Conservation (phyloP, 1,140 invertebrate genomes). For the Ceratosolen solmsi region DNA sequence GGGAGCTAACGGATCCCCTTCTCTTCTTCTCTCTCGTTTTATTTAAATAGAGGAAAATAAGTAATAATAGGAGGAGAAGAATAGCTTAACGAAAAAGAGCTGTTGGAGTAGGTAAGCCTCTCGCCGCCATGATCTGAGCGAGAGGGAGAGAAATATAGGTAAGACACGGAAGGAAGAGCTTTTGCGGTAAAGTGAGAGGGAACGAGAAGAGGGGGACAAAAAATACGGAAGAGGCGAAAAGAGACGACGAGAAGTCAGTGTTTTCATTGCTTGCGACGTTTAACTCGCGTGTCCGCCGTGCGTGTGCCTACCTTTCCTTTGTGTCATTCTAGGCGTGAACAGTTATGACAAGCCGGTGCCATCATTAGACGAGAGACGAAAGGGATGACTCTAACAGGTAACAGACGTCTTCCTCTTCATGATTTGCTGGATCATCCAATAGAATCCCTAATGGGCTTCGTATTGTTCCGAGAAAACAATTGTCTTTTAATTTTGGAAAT, state of each 20-base stretch:
- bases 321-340: not conserved
- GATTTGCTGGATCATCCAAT: not conserved
- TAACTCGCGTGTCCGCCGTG: not conserved
- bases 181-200: not conserved
- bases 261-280: constrained; percentile 19
- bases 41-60: not conserved
- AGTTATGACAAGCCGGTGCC: constrained; percentile 31
- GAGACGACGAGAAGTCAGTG: not conserved
- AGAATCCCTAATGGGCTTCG: not conserved
- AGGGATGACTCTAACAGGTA: constrained; percentile 71
- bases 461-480: constrained; percentile 1
- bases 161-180: not conserved
- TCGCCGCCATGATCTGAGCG: not conserved
- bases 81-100: not conserved
- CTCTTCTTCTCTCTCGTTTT: too few relatives aligned
- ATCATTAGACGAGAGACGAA: constrained; percentile 33
- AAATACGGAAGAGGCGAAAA: not conserved
- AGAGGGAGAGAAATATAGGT: not conserved
- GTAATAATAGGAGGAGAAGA: not conserved
- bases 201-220: not conserved
- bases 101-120: not conserved
- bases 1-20: not conserved
- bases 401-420: not conserved
- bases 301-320: not conserved
- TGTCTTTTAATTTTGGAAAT: constrained; percentile 44